Base-by-base conservation (phyloP, 2,888 invertebrate species). In the Spatulosminthurus flaviceps region DNA sequence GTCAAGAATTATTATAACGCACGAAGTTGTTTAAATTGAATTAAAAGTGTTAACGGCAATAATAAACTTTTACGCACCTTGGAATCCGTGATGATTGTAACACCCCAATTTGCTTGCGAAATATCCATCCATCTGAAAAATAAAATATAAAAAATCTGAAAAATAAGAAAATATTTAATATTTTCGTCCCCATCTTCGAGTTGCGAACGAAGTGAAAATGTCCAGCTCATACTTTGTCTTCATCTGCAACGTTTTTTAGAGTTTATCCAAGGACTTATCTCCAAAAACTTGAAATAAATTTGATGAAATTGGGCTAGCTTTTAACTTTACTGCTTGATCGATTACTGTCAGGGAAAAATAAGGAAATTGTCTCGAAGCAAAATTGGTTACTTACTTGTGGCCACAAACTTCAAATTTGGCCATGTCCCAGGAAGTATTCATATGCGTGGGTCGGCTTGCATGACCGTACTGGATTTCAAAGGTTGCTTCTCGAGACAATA, bases 391-490 rank as follows among this genome's bases (percentile, higher is more conserved):
- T 82, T 69, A 86, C 85, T 89, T 89, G 84, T 90, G 89, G 41
- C 88, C 89, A 86, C 89, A 89, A 4, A 89, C 89, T 87, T 90
- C 90, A 86, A 87, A 89, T 83, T 87, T 87, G 2, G 89, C 89
- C 83, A 87, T 87, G 83, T 90, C 89, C 89, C 89, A 90, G 16
- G 89, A 88, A n/a, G 89, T 90, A 85, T 90, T 90, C 69, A 85
- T 86, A 82, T 89, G 89, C 24, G 88, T 89, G 0, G 83, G 82
- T 41, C 89, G 83, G 80, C 87, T 86, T 22, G 89, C 80, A 82
- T 88, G 88, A 1, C 90, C 89, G 86, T 87, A 89, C 86, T 90
- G 89, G 28, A 88, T 88, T 79, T 89, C 89, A 84, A 89, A 90
- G 0, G 88, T 87, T 7, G 88, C 89, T 24, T 87, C 85, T n/a